Conservation (phyloP, 2,888 invertebrate genomes). For the Ochropacha duplaris region DNA sequence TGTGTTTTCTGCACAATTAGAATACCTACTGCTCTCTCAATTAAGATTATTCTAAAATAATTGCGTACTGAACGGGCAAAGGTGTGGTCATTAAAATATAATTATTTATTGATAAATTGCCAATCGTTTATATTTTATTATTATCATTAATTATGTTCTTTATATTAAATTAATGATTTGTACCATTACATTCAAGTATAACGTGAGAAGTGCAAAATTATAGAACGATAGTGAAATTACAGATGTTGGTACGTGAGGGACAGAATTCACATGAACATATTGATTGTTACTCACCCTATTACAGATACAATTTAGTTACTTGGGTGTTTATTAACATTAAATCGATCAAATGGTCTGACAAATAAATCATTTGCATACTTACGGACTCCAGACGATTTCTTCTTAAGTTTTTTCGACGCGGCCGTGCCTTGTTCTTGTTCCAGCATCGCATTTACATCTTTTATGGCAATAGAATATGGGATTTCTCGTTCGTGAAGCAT, state of each 20-base stretch:
- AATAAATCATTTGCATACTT: no score
- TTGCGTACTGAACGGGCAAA: neutral
- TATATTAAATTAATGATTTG: neutral
- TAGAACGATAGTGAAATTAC: neutral
- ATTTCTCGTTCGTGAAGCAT: conserved; percentile 67
- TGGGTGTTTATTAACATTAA: no score
- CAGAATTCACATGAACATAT: no score
- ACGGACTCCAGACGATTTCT: conserved; percentile 25
- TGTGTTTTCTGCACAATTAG: neutral
- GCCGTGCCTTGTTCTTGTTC: conserved; percentile 43
- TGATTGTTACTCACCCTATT: no score
- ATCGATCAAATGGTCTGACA: no score
- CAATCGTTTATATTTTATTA: neutral
- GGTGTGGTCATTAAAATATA: neutral
- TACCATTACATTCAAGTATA: neutral
- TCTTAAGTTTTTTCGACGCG: conserved; percentile 17
- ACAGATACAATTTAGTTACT: no score
- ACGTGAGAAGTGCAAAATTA: no score
- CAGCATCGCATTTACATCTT: conserved; percentile 47
- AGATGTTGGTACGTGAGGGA: no score
- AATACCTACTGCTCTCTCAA: neutral
- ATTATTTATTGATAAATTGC: neutral
- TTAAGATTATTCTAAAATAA: neutral
- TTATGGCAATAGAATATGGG: conserved; percentile 59
- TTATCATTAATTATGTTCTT: neutral